Base-by-base conservation (phyloP, 2,113 vertebrate species). In the Pseudopodoces humilis region DNA sequence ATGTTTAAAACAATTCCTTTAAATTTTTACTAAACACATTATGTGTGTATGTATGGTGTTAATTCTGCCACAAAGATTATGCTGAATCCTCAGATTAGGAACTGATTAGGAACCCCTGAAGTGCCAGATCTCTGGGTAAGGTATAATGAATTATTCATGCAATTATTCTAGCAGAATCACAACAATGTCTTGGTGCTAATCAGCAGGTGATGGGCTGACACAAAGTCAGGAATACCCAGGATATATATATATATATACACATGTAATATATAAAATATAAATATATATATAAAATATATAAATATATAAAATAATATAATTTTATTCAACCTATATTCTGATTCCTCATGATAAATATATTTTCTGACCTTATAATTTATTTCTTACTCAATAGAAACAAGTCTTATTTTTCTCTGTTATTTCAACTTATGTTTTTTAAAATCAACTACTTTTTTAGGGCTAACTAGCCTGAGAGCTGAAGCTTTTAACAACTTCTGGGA, bases 81-180 rank as follows among this genome's bases (percentile, higher is more conserved):
- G 30, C n/a, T 80, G 79, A 37, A 85, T 85, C 53, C 50, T 83
- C 83, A 59, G 55, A 64, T 78, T 77, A 71, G 55, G 62, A 82
- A 55, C 39, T 64, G 60, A 63, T 92, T 49, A 82, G 81, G 86
- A 82, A 12, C 13, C 50, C 30, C 77, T 84, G 3, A 81, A 44
- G 22, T 35, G 25, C 35, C 74, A 46, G 28, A 21, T 78, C 50
- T 41, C 56, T 83, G 72, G 22, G n/a, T 69, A 58, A 86, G 21
- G 33, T 37, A 18, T 43, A 56, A 67, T 86, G 81, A 91, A 92
- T 95, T 87, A 92, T 87, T 94, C 70, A 86, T 92, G 33, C 47
- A 68, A 62, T 46, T 94, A 65, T 50, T 67, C 50, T 21, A 7
- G 7, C 30, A n/a, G 56, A 86, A 82, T 85, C 94, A 85, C 69